Conservation (phyloP, 1,140 invertebrate genomes). For the Lucilia cuprina region DNA sequence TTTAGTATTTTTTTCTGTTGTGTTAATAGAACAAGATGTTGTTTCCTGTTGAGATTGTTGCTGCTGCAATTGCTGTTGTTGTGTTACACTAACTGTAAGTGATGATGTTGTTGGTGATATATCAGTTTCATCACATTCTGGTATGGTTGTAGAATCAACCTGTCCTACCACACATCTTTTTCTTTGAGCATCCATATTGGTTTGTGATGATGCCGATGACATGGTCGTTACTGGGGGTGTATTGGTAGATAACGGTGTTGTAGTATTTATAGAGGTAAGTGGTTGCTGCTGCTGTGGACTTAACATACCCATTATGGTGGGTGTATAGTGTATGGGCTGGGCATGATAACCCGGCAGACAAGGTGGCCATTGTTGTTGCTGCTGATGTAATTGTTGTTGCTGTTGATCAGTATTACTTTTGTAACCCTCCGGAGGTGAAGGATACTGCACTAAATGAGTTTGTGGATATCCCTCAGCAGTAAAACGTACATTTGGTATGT, state of each 20-base stretch:
- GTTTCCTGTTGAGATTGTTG: slow-evolving; percentile 61
- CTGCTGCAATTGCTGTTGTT: slow-evolving; percentile 43
- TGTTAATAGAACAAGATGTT: slow-evolving; percentile 55
- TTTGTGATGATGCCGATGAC: neutral
- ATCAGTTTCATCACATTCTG: slow-evolving; percentile 56
- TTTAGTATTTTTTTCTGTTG: slow-evolving; percentile 50
- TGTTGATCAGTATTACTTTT: slow-evolving; percentile 58
- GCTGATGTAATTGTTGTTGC: slow-evolving; percentile 57
- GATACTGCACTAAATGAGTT: slow-evolving; percentile 67
- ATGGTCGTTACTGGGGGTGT: slow-evolving; percentile 15
- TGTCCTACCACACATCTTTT: slow-evolving; percentile 39
- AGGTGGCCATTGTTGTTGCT: slow-evolving; percentile 62
- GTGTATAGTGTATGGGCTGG: slow-evolving; percentile 49
- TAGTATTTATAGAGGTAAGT: slow-evolving; percentile 24
- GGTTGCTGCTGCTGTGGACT: slow-evolving; percentile 42
- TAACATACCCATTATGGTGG: slow-evolving; percentile 42
- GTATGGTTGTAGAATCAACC: slow-evolving; percentile 45
- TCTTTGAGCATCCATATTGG: neutral
- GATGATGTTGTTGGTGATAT: slow-evolving; percentile 49
- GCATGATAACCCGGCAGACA: slow-evolving; percentile 64
- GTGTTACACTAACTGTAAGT: slow-evolving; percentile 37
- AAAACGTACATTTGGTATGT: slow-evolving; percentile 72
- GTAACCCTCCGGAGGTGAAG: slow-evolving; percentile 74
- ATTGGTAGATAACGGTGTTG: slow-evolving; percentile 18
- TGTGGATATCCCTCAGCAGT: slow-evolving; percentile 79